Conservation (phyloP, 2,888 invertebrate genomes). For the Drosophila ezoana region DNA sequence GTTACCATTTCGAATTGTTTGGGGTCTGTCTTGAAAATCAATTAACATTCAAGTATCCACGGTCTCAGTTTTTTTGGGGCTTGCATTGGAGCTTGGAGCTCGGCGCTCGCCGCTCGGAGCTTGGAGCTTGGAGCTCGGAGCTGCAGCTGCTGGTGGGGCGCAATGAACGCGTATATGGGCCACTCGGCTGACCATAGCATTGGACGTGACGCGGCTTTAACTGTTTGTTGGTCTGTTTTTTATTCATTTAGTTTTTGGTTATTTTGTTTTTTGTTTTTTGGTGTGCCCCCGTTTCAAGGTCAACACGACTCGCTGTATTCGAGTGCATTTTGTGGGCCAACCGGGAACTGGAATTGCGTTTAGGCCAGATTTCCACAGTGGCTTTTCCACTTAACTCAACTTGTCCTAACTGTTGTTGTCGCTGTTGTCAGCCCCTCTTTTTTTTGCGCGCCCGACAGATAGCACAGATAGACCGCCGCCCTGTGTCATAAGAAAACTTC, state of each 20-base stretch:
- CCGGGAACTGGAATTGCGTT: slow-evolving; percentile 21
- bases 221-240: slow-evolving; percentile 11
- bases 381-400: slow-evolving; percentile 38
- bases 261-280: background rate
- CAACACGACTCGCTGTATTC: slow-evolving; percentile 6
- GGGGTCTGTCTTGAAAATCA: slow-evolving; percentile 62
- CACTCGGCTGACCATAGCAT: slow-evolving; percentile 60
- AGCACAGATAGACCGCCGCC: background rate
- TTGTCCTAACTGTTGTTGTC: slow-evolving; percentile 21
- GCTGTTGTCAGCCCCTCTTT: background rate
- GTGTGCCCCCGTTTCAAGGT: slow-evolving; percentile 54
- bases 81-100: background rate
- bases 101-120: too few relatives aligned
- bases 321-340: slow-evolving; percentile 29
- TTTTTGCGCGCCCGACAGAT: slow-evolving; percentile 13
- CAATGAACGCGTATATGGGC: slow-evolving; percentile 41
- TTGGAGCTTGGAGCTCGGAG: background rate
- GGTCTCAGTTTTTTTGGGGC: background rate
- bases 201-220: slow-evolving; percentile 74
- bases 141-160: slow-evolving; percentile 6
- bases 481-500: background rate
- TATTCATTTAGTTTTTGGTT: background rate
- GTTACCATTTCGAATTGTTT: slow-evolving; percentile 59
- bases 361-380: slow-evolving; percentile 19
- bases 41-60: slow-evolving; percentile 65